phyloP scores from a whole-genome alignment of 2,888 invertebrate genomes.

The Salticus scenicus region DNA sequence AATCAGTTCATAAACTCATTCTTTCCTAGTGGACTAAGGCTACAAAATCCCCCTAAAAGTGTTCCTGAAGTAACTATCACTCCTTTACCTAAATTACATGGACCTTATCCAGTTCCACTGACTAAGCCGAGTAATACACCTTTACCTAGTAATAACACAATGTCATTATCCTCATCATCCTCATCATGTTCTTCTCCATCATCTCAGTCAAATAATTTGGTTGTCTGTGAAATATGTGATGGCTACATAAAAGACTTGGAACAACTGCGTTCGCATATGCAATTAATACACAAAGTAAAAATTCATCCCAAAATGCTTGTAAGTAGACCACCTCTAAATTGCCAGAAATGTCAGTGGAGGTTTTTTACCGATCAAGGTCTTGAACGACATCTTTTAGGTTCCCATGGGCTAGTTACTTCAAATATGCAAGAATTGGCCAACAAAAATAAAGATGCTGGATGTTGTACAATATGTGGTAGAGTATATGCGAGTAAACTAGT shows the following conservation, averaged over 20 bases:
- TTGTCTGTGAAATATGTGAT: conserved; percentile 97
- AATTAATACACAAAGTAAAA: conserved; percentile 96
- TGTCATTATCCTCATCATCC: conserved; percentile 15
- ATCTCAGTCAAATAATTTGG: conserved; percentile 77
- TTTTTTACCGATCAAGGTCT: conserved; percentile 98
- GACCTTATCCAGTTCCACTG: conserved; percentile 55
- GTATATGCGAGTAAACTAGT: conserved; percentile 95
- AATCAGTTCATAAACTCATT: conserved; percentile 17
- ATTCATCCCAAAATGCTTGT: conserved; percentile 97
- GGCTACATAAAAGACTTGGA: conserved; percentile 97
- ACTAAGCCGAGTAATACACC: conserved; percentile 21
- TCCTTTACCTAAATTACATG: conserved; percentile 50
- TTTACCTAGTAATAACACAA: background rate
- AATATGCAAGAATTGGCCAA: conserved; percentile 97
- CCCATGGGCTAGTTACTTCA: conserved; percentile 94
- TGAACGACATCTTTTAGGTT: conserved; percentile 93
- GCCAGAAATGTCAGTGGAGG: conserved; percentile 95
- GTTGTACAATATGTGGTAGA: conserved; percentile 95
- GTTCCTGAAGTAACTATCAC: conserved; percentile 37
- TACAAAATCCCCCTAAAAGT: conserved; percentile 25
- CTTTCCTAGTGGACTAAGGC: conserved; percentile 25
- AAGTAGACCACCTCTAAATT: conserved; percentile 93
- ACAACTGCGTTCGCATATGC: conserved; percentile 95
- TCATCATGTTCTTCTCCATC: too few relatives aligned
- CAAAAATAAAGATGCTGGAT: conserved; percentile 93